Evolutionary conservation across 2,797 vertebrate genomes (phyloP).

Genomic region (Urosaurus nigricauda): DNA sequence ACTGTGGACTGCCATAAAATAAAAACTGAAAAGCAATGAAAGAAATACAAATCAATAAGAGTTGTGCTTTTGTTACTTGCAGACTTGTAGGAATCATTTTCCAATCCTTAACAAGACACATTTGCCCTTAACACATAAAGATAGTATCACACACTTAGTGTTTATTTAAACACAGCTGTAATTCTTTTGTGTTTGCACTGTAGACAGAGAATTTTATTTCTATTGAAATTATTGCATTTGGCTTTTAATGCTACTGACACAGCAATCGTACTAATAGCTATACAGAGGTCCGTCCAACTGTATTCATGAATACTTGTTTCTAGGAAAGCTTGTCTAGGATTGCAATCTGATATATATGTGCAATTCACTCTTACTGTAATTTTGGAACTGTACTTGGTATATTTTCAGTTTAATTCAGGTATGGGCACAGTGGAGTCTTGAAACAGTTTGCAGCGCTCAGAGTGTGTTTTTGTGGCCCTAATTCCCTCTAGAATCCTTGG

Average conservation of each 20-base stretch:
- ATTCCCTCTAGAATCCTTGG: no score
- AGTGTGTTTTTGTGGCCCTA: no score
- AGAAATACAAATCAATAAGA: background rate
- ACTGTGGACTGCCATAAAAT: no score
- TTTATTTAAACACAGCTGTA: conserved; percentile 40
- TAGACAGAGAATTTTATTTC: background rate
- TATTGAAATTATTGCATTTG: conserved; percentile 43
- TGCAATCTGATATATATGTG: conserved; percentile 28
- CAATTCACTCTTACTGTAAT: conserved; percentile 21
- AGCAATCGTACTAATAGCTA: background rate
- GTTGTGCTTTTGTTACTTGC: background rate
- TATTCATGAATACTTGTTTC: background rate
- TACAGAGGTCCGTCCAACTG: background rate
- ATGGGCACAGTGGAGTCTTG: no score
- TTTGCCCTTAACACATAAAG: conserved; percentile 29
- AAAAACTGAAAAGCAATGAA: background rate
- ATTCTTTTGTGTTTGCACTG: background rate
- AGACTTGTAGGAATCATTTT: background rate
- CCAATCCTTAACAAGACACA: conserved; percentile 24
- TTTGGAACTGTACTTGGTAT: background rate
- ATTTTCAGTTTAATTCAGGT: no score
- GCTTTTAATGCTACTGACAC: background rate
- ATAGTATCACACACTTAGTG: conserved; percentile 15
- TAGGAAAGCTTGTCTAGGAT: background rate
- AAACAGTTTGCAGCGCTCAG: no score